Base-by-base conservation (phyloP, 2,113 vertebrate genomes). In the Pelobates fuscus region DNA sequence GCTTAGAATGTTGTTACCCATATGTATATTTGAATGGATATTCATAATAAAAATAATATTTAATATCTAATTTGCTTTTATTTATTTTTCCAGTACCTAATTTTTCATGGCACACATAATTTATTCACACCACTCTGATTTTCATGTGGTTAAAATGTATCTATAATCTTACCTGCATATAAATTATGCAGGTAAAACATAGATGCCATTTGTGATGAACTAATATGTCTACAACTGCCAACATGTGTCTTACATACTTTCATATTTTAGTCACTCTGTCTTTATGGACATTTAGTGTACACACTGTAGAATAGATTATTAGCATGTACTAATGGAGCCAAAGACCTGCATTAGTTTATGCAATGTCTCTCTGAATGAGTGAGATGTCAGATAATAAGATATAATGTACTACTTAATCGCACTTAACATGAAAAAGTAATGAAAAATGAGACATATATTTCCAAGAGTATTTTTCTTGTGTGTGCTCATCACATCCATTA, bases 341-440 rank as follows among this genome's bases (percentile, higher is more conserved):
- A 60, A 68, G 55, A 64, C 67, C n/a, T 24, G 21, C 73, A 67
- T 77, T 68, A 68, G 73, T 77, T 77, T 77, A 68, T 32, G 41
- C 32, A 55, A 77, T 77, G 73, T 61, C 55, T 76, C 52, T 67
- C 41, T 60, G 25, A 67, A 77, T 64, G 54, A 54, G 27, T 11
- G 27, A 77, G 60, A 77, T 77, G 65, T 68, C 64, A 68, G 43
- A 27, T 77, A 77, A 60, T 77, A 77, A 77, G 73, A 77, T 77
- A 77, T 77, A 68, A 68, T 77, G 73, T 27, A 52, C 37, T 52
- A 68, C 73, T 68, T 77, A 77, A 77, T 77, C 73, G 64, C 57
- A 61, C 65, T 68, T 43, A 76, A 46, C 72, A 68, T 77, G 49
- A 77, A 67, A 77, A 68, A 58, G 73, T 77, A 61, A 77, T 68